Evolutionary conservation across 2,888 invertebrate species (phyloP), one percentile per base, ranked within the genome.

Genomic region (Euproctis similis): DNA sequence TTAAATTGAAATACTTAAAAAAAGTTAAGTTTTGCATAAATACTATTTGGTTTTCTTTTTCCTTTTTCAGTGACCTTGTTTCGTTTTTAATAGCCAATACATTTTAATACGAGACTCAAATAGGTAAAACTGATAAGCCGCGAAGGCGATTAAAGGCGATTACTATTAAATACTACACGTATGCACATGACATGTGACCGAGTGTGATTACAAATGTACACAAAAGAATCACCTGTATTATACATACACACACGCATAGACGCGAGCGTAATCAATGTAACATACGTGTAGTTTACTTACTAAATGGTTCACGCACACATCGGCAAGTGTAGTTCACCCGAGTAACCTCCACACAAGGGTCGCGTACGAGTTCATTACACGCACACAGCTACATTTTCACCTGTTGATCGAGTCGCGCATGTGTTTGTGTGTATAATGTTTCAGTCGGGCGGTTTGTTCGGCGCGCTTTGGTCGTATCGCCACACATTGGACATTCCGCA

Each of bases 361-460:
- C 70, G 70, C 52, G 48, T 62, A 55, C 64, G 64, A 68, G 73
- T 70, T 63, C 65, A 65, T 51, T 59, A 68, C 72, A 73, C 63
- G 65, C 70, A 72, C 76, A 77, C 77, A 64, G 63, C 61, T 64
- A 70, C 73, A 68, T 77, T 77, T 78, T 78, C 82, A 81, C 80
- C 82, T 82, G 81, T 76, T 61, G 66, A 59, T 54, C 53, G 54
- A 4, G 4, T 45, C 44, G 53, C 60, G 69, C 63, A 68, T 58
- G 72, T 65, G 76, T 71, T 67, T 42, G 77, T 77, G 69, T 62
- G 64, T 44, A 39, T 48, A 58, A 52, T 60, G 66, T 72, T 68
- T 81, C 82, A 81, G 82, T 81, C 75, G 71, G 59, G 60, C 67
- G 62, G 73, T 53, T 66, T 68, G 69, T 74, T 73, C 72, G 72